Percentiles rank a stretch among this genome's conserved stretches.
Evolutionary conservation across 1,140 invertebrate genomes (phyloP).

Genomic region (Diprion similis): DNA sequence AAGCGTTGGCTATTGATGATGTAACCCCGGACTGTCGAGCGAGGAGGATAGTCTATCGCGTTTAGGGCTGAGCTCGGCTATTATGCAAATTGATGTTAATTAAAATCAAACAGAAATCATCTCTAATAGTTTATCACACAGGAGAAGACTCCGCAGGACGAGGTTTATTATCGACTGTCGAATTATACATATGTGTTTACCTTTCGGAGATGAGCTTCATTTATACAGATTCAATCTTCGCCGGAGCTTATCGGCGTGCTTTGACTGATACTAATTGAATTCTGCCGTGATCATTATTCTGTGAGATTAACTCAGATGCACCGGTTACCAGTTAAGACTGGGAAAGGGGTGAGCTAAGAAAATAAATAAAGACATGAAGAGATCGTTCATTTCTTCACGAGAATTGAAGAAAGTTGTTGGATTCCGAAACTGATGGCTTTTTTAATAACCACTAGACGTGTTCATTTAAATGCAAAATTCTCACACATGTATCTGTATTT

Average conservation of each 20-base stretch:
- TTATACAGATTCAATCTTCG: conserved; percentile 9
- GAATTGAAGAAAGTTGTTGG: too few species aligned
- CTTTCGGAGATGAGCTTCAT: not conserved
- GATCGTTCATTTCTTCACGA: too few species aligned
- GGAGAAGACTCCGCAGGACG: conserved; percentile 20
- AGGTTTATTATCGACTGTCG: not conserved
- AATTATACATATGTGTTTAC: not conserved
- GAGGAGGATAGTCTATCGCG: not conserved
- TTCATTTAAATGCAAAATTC: too few species aligned
- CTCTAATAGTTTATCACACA: conserved; percentile 1
- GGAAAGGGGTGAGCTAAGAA: too few species aligned
- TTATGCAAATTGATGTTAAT: conserved; percentile 57
- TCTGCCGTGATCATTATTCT: not conserved
- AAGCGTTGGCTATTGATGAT: not conserved
- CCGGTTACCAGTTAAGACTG: too few species aligned
- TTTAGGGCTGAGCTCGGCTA: conserved; percentile 18
- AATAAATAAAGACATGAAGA: too few species aligned
- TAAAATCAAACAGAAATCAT: conserved; percentile 50
- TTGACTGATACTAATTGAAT: not conserved
- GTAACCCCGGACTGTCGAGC: not conserved
- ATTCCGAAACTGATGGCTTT: too few species aligned
- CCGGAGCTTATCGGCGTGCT: not conserved
- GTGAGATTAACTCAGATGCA: not conserved
- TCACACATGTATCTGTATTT: too few species aligned
- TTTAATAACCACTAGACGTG: too few species aligned